Evolutionary conservation across 2,888 invertebrate genomes (phyloP).

Genomic region (Coremacera marginata): DNA sequence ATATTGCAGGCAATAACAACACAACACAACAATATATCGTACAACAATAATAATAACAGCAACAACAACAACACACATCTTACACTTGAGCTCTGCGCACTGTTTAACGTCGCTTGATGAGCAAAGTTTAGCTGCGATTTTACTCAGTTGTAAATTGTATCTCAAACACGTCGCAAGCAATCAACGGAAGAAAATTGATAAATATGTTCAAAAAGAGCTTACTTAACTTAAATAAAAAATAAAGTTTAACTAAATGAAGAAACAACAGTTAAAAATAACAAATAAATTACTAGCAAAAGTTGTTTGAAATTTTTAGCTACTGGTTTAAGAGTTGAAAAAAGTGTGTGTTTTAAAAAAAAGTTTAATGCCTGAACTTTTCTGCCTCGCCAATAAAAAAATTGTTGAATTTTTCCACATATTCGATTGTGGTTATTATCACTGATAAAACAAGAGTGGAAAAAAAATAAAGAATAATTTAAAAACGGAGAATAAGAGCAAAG

Average conservation of each 20-base stretch:
- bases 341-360: no score
- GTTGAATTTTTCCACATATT: slow-evolving; percentile 1
- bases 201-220: not conserved
- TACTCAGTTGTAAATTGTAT: slow-evolving; percentile 24
- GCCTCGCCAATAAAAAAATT: slow-evolving; percentile 2
- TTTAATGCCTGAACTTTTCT: not conserved
- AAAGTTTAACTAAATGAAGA: not conserved
- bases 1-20: not conserved
- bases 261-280: not conserved
- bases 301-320: not conserved
- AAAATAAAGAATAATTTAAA: slow-evolving; percentile 28
- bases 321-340: not conserved
- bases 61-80: slow-evolving; percentile 2
- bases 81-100: not conserved
- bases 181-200: not conserved
- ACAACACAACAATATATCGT: not conserved
- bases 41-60: not conserved
- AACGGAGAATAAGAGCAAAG: slow-evolving; percentile 7
- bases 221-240: not conserved
- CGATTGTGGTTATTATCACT: slow-evolving; percentile 18
- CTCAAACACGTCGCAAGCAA: slow-evolving; percentile 2
- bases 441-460: slow-evolving; percentile 10
- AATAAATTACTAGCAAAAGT: not conserved
- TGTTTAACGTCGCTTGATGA: not conserved
- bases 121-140: not conserved